phyloP scores from a whole-genome alignment of 1,140 invertebrate genomes.

The Rhopalosiphum padi region DNA sequence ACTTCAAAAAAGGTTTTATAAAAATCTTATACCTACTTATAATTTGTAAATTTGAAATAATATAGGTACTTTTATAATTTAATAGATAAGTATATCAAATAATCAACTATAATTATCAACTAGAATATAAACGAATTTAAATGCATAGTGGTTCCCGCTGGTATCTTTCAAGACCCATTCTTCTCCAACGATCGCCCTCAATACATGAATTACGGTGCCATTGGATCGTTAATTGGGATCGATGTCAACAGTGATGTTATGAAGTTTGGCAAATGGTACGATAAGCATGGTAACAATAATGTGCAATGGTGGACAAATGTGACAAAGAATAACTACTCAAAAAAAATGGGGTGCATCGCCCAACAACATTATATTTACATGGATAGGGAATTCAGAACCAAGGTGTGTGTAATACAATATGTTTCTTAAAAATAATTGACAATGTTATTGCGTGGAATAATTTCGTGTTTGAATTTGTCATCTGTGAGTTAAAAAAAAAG shows the following conservation, averaged over 20 bases:
- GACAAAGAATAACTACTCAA: constrained; percentile 69
- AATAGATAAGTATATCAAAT: too few species aligned
- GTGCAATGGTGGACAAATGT: constrained; percentile 72
- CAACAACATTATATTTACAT: constrained; percentile 75
- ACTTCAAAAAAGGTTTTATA: too few species aligned
- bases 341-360: constrained; percentile 73
- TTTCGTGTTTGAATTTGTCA: neutral
- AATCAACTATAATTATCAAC: neutral
- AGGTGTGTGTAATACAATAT: constrained; percentile 63
- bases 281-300: constrained; percentile 71
- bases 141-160: constrained; percentile 74
- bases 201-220: constrained; percentile 81
- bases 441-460: neutral
- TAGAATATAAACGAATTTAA: neutral
- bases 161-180: constrained; percentile 77
- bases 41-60: too few species aligned
- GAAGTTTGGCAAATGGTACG: constrained; percentile 73
- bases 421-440: neutral
- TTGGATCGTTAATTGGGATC: constrained; percentile 91
- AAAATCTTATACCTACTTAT: too few species aligned
- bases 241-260: constrained; percentile 86
- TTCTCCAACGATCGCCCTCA: constrained; percentile 73
- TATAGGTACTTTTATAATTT: too few species aligned
- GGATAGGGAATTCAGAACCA: constrained; percentile 68
- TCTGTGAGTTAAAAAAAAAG: too few species aligned